Conservation (phyloP, 2,113 vertebrate genomes). For the Platycercus adscitus region DNA sequence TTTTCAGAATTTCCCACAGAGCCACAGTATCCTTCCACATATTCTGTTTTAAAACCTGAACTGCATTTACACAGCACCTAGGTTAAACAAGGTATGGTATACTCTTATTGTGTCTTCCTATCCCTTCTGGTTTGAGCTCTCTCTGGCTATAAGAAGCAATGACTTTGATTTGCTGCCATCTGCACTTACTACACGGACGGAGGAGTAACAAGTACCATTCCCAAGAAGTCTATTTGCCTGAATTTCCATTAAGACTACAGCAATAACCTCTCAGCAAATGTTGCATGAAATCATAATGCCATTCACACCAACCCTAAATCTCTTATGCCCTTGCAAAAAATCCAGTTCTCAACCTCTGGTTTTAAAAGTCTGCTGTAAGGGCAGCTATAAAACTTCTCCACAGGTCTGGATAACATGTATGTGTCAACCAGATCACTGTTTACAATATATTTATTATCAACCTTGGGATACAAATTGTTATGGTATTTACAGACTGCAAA, state of each 20-base stretch:
- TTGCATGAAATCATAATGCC: background rate
- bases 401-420: background rate
- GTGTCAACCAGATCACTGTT: background rate
- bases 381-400: background rate
- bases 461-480: slow-evolving; percentile 43
- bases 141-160: background rate
- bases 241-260: background rate
- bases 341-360: background rate
- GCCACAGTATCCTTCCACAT: accelerated
- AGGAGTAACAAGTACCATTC: background rate
- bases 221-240: background rate
- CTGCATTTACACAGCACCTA: background rate
- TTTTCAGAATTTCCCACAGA: background rate
- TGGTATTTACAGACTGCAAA: slow-evolving; percentile 31
- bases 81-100: background rate
- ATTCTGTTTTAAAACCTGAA: background rate
- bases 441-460: slow-evolving; percentile 9
- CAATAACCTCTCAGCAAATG: slow-evolving; percentile 34
- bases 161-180: background rate
- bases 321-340: background rate
- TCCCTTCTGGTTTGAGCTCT: background rate
- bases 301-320: background rate
- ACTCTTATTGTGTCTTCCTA: background rate
- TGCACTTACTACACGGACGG: background rate
- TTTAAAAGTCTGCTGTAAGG: background rate